Evolutionary conservation across 2,113 vertebrate species (phyloP), one percentile per base, ranked within the genome.

Genomic region (Gobio gobio): DNA sequence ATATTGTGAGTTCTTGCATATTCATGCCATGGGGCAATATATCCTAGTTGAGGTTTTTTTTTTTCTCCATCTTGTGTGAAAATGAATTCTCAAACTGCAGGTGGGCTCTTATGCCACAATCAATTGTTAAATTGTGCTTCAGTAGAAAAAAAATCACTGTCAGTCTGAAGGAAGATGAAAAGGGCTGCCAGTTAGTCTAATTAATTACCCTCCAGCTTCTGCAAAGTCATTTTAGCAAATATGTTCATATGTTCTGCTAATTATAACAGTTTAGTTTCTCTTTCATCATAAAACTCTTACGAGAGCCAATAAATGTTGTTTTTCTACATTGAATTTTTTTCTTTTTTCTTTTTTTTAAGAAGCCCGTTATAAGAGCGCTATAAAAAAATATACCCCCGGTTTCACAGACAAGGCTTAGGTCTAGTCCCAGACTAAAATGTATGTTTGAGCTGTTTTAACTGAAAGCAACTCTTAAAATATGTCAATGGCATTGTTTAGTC

Each of bases 51-150:
- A 89, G 89, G 76, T 80, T 87, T 90, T 89, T 91, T 88, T 91
- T 9, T 59, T 51, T 78, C 80, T 84, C 83, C 59, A 18, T 72
- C 47, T 51, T 78, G 63, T 64, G 88, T 90, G 87, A 89, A 94
- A 94, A 94, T 94, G 91, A 94, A 95, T 94, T 93, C 92, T 72
- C 84, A 93, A 94, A 91, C 94, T 94, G 94, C 94, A 95, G 93
- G 93, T 94, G 94, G 94, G 91, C 92, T 88, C 87, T 61, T 88
- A 86, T 90, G 91, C 92, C 91, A 94, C 92, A 94, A 95, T 94
- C 93, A 95, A 93, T 94, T 92, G 92, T 90, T 92, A 92, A 91
- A 93, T 93, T 90, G 90, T 91, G 88, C 87, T 91, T 86, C 86
- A 58, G 87, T 92, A 89, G 90, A 93, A 92, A 94, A 93, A 94